Evolutionary conservation across 2,888 invertebrate species (phyloP).

Genomic region (Drosophila parthenogenetica): DNA sequence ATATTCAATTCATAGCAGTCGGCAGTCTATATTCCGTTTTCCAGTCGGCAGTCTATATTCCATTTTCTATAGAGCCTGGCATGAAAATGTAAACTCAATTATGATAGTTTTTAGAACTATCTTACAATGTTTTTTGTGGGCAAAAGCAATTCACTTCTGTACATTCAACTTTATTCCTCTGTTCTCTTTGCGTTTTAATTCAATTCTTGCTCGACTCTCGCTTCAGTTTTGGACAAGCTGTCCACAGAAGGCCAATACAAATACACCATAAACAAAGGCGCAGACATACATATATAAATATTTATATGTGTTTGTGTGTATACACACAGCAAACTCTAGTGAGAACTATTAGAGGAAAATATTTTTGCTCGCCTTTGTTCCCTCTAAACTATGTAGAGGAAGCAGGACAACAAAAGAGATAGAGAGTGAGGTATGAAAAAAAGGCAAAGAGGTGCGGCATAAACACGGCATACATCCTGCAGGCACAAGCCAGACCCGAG

Average conservation of each 20-base stretch:
- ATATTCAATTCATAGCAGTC: neutral
- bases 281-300: conserved; percentile 33
- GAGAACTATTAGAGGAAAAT: conserved; percentile 80
- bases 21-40: neutral
- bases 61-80: neutral
- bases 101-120: conserved; percentile 14
- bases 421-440: neutral
- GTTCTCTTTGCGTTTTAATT: conserved; percentile 40
- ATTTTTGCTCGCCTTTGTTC: conserved; percentile 73
- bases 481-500: conserved; percentile 67
- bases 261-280: conserved; percentile 65
- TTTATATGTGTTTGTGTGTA: conserved; percentile 1
- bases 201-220: conserved; percentile 64
- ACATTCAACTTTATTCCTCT: conserved; percentile 38
- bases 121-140: neutral
- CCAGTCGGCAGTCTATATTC: neutral
- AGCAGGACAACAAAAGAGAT: neutral
- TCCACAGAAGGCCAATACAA: conserved; percentile 72
- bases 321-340: conserved; percentile 65
- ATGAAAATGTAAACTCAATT: conserved; percentile 12
- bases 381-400: conserved; percentile 29
- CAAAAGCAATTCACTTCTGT: conserved; percentile 25
- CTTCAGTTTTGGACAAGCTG: conserved; percentile 62
- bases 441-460: conserved; percentile 30
- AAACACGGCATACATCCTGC: conserved; percentile 79